A percentile compares a stretch with the other conserved stretches of the same genome.
These are phyloP conservation scores for Melanotaenia maccullochi DNA, from an alignment of 2,797 vertebrate species.

Conservation along the genomic window DNA sequence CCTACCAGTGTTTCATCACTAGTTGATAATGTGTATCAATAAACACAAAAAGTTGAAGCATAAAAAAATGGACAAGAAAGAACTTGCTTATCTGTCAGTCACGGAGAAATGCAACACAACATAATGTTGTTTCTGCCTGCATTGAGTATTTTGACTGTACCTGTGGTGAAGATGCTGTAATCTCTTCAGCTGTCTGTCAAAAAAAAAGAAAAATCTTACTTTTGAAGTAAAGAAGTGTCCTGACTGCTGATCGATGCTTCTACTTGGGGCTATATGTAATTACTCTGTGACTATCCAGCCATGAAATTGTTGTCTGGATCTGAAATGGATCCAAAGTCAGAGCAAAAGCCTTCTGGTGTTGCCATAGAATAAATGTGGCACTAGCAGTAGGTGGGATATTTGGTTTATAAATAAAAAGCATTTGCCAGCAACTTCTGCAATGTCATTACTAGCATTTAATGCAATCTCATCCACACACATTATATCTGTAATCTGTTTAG, in stretches of 20 bases:
- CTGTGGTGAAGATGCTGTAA: conserved; percentile 18
- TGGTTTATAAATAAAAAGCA: conserved; percentile 14
- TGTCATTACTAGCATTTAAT: conserved; percentile 26
- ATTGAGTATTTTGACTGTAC: conserved; percentile 15
- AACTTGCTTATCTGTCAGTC: neutral
- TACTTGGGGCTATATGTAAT: conserved; percentile 66
- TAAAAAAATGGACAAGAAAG: neutral
- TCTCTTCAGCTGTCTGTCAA: conserved; percentile 40
- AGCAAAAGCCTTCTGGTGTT: conserved; percentile 37
- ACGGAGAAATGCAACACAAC: conserved; percentile 4
- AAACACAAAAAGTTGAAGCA: neutral
- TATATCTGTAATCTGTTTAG: conserved; percentile 14
- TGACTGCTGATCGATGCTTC: conserved; percentile 62
- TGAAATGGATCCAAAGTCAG: conserved; percentile 68
- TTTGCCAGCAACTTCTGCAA: conserved; percentile 25
- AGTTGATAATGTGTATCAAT: neutral
- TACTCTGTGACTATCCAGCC: conserved; percentile 69
- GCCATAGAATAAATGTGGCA: conserved; percentile 30
- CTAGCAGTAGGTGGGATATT: conserved; percentile 32
- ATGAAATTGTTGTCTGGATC: conserved; percentile 78
- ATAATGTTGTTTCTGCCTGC: conserved; percentile 12
- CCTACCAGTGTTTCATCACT: neutral
- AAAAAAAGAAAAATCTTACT: conserved; percentile 48
- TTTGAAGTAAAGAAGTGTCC: conserved; percentile 44
- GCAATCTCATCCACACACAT: conserved; percentile 1